These are phyloP conservation scores for Nixonia krombeini DNA, from an alignment of 1,140 invertebrate species.

Conservation along the genomic window DNA sequence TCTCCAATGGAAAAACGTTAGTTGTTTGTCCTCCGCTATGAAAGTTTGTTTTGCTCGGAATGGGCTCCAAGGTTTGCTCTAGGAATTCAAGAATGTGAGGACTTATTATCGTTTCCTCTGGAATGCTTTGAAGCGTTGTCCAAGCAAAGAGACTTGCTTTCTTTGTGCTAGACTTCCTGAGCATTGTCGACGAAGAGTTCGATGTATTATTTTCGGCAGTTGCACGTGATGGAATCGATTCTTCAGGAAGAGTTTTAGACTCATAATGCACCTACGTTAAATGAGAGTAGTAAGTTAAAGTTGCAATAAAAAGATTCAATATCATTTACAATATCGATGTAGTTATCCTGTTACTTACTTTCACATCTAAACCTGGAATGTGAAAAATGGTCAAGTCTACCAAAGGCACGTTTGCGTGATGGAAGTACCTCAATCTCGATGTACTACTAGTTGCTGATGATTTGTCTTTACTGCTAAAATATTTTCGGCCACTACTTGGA, in stretches of 20 bases:
- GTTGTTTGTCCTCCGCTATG: constrained; percentile 62
- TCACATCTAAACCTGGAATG: constrained; percentile 94
- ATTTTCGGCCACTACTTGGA: constrained; percentile 71
- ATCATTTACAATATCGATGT: no score
- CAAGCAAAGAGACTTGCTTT: constrained; percentile 95
- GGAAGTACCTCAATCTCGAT: constrained; percentile 69
- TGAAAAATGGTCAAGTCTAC: constrained; percentile 93
- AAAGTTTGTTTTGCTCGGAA: constrained; percentile 79
- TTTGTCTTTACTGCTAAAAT: constrained; percentile 68
- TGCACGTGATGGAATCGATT: constrained; percentile 62
- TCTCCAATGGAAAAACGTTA: constrained; percentile 59
- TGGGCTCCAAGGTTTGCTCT: constrained; percentile 94
- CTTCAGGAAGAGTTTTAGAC: constrained; percentile 83
- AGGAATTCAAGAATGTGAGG: constrained; percentile 95
- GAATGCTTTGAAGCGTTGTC: constrained; percentile 95
- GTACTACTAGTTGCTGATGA: constrained; percentile 64
- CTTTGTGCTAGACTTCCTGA: constrained; percentile 81
- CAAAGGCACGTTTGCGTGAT: constrained; percentile 71
- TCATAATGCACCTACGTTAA: constrained; percentile 83
- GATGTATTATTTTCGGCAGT: constrained; percentile 53
- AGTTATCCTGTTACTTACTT: constrained; percentile 74
- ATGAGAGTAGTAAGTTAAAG: constrained; percentile 25
- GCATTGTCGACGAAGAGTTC: constrained; percentile 52
- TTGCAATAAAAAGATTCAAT: constrained; percentile 4
- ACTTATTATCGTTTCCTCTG: constrained; percentile 95